phyloP scores from a whole-genome alignment of 2,888 invertebrate genomes.

The Papilio protenor region DNA sequence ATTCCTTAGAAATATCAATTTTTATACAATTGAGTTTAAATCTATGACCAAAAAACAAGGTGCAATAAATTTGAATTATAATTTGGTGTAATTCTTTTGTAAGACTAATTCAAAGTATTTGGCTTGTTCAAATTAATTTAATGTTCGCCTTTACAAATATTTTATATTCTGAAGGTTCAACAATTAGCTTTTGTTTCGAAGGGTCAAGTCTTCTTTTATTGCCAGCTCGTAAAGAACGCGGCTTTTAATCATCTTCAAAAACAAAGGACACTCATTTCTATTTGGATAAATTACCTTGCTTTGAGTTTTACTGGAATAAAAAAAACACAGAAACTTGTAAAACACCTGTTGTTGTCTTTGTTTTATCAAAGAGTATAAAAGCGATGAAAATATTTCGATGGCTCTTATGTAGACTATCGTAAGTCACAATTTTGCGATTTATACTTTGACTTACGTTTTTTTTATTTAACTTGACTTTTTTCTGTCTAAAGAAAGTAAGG shows the following conservation, averaged over 20 bases:
- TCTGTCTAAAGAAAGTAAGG: too few relatives aligned
- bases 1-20: too few relatives aligned
- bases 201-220: conserved; percentile 30
- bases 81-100: neutral
- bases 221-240: conserved; percentile 14
- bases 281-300: neutral
- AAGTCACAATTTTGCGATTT: too few relatives aligned
- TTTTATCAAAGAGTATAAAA: neutral
- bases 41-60: neutral
- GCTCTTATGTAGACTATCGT: too few relatives aligned
- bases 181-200: conserved; percentile 30
- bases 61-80: too few relatives aligned
- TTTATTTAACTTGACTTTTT: too few relatives aligned
- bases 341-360: neutral
- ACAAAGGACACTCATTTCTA: conserved; percentile 5
- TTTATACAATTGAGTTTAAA: neutral
- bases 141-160: conserved; percentile 1
- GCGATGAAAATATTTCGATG: too few relatives aligned
- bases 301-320: neutral
- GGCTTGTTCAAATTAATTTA: neutral
- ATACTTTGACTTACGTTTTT: too few relatives aligned
- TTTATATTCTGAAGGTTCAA: conserved; percentile 8
- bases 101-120: neutral
- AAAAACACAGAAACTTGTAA: neutral
- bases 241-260: conserved; percentile 18